A percentile compares a stretch with the other conserved stretches of the same genome.
Evolutionary conservation across 2,113 vertebrate genomes (phyloP).

Genomic region (Glaucomys volans): DNA sequence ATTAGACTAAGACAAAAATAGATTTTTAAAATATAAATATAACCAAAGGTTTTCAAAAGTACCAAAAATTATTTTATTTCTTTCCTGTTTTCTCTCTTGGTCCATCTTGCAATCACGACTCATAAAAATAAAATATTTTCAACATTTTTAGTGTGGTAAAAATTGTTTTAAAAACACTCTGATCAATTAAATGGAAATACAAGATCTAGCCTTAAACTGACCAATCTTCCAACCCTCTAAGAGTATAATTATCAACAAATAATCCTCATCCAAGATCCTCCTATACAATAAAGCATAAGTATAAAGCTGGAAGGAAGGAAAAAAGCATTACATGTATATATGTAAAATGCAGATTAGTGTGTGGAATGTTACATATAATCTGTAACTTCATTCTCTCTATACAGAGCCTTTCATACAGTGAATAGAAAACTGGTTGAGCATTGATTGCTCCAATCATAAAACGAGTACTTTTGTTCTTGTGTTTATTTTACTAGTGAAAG

Average conservation of each 20-base stretch:
- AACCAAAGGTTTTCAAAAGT: background rate
- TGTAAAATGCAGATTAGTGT: conserved; percentile 42
- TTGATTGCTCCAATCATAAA: conserved; percentile 70
- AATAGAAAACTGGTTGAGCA: conserved; percentile 58
- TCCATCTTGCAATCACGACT: background rate
- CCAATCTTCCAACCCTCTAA: background rate
- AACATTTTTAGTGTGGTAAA: background rate
- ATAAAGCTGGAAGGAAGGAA: conserved; percentile 57
- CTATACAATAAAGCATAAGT: background rate
- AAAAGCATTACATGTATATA: conserved; percentile 57
- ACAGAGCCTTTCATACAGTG: conserved; percentile 52
- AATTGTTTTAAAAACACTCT: background rate
- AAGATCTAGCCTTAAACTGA: background rate
- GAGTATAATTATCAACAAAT: conserved; percentile 50
- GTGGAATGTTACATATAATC: conserved; percentile 56
- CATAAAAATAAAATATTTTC: conserved; percentile 42
- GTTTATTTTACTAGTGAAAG: conserved; percentile 74
- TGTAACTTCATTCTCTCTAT: conserved; percentile 44
- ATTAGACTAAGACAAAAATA: background rate
- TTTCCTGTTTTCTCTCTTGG: background rate
- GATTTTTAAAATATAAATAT: background rate
- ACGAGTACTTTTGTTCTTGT: conserved; percentile 58
- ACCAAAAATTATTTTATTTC: background rate
- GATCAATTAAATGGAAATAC: background rate
- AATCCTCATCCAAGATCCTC: conserved; percentile 70